Percentiles rank a stretch among this genome's conserved stretches.
These are phyloP conservation scores for Clarias magur DNA, from an alignment of 2,113 vertebrate species.

Conservation along the genomic window DNA sequence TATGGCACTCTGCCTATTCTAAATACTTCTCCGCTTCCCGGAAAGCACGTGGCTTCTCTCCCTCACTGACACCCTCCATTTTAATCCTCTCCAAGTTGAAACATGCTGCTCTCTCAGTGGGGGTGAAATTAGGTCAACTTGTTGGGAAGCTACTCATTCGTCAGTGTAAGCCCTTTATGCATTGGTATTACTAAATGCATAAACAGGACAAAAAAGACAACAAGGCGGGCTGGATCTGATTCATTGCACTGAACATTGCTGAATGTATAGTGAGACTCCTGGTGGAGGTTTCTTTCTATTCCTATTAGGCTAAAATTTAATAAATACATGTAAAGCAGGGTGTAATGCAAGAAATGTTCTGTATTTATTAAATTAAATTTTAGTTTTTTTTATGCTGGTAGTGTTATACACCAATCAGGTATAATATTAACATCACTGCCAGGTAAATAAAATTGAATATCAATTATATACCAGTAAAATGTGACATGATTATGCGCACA, in stretches of 20 bases:
- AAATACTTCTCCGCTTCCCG: neutral
- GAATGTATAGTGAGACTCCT: neutral
- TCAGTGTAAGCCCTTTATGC: neutral
- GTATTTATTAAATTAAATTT: too few relatives aligned
- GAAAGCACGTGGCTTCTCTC: slow-evolving; percentile 37
- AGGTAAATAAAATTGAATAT: too few relatives aligned
- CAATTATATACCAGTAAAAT: too few relatives aligned
- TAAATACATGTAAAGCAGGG: neutral
- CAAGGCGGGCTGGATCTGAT: neutral
- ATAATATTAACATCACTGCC: too few relatives aligned
- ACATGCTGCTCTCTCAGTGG: neutral
- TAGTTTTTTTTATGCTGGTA: neutral
- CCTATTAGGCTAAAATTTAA: neutral
- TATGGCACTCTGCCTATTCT: neutral
- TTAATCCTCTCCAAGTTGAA: too few relatives aligned
- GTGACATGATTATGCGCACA: too few relatives aligned
- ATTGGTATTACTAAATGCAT: neutral
- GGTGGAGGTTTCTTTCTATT: neutral
- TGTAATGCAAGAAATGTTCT: neutral
- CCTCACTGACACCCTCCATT: neutral
- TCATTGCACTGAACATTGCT: neutral
- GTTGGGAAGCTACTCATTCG: neutral
- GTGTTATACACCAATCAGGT: too few relatives aligned
- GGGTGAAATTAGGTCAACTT: neutral
- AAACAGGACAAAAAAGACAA: neutral